phyloP scores from a whole-genome alignment of 2,113 vertebrate genomes.

The Nannospalax galili region DNA sequence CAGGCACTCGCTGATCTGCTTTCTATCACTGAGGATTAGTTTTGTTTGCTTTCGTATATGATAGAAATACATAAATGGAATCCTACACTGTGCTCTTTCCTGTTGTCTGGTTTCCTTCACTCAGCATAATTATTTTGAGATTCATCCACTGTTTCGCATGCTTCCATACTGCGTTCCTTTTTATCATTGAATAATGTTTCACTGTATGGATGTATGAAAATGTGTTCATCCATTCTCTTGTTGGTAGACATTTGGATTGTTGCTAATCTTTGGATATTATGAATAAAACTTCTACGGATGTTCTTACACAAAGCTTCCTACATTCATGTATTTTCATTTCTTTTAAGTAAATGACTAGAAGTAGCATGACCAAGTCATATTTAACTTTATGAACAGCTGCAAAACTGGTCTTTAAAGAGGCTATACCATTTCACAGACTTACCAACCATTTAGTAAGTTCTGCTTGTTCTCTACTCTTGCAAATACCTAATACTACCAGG shows the following conservation, averaged over 20 bases:
- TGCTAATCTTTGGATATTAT: slow-evolving; percentile 26
- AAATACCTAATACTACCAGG: slow-evolving; percentile 16
- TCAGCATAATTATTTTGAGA: slow-evolving; percentile 54
- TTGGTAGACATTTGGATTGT: neutral
- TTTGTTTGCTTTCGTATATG: slow-evolving; percentile 34
- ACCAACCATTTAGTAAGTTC: neutral
- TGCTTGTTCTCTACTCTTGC: neutral
- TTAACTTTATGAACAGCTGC: slow-evolving; percentile 39
- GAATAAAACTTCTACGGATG: neutral
- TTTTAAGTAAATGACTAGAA: slow-evolving; percentile 34
- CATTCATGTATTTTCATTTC: neutral
- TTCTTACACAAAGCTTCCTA: slow-evolving; percentile 5
- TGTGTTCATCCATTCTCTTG: neutral
- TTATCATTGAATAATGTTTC: slow-evolving; percentile 35
- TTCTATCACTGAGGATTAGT: slow-evolving; percentile 25
- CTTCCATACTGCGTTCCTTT: neutral
- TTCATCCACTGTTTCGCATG: neutral
- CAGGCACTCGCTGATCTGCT: neutral
- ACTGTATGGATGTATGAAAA: neutral
- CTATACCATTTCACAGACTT: neutral
- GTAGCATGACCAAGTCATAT: neutral
- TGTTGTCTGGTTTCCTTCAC: slow-evolving; percentile 42
- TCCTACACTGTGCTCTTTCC: neutral
- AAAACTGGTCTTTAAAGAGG: slow-evolving; percentile 18
- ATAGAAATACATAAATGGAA: slow-evolving; percentile 36